These are phyloP conservation scores for Perca schrenkii DNA, from an alignment of 2,113 vertebrate genomes.

Conservation along the genomic window DNA sequence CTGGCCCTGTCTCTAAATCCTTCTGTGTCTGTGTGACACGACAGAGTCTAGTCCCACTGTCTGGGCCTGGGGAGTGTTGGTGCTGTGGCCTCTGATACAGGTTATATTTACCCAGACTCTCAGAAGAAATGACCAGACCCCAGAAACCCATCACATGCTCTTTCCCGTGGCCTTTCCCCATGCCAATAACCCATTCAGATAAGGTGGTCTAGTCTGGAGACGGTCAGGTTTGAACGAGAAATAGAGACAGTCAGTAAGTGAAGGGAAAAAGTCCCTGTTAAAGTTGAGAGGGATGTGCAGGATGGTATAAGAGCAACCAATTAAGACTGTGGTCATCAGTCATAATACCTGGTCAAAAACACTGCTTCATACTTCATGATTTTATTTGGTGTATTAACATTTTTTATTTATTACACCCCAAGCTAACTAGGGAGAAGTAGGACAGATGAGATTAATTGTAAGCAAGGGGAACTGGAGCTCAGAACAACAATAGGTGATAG, in stretches of 20 bases:
- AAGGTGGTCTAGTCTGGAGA: conserved; percentile 42
- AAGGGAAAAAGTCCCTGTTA: background rate
- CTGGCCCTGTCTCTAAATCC: background rate
- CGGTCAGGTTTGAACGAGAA: conserved; percentile 11
- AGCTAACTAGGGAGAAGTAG: background rate
- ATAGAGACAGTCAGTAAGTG: background rate
- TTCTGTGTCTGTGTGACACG: conserved; percentile 9
- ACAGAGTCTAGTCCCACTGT: conserved; percentile 11
- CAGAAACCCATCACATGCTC: conserved; percentile 39
- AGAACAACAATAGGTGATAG: background rate
- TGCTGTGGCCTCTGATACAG: conserved; percentile 34
- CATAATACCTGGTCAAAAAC: background rate
- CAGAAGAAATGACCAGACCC: conserved; percentile 41
- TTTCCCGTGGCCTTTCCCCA: conserved; percentile 23
- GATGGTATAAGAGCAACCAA: background rate
- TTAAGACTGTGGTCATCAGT: background rate
- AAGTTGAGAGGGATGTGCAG: background rate
- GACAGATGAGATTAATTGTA: background rate
- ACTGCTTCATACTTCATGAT: background rate
- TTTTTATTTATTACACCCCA: background rate
- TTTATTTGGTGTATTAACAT: background rate
- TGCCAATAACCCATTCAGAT: conserved; percentile 48
- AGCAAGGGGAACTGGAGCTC: conserved; percentile 8
- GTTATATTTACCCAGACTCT: conserved; percentile 68
- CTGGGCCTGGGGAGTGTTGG: conserved; percentile 54